A percentile compares a stretch with the other conserved stretches of the same genome.
Conservation (phyloP, 2,797 vertebrate genomes). For the Hylomyscus alleni region DNA sequence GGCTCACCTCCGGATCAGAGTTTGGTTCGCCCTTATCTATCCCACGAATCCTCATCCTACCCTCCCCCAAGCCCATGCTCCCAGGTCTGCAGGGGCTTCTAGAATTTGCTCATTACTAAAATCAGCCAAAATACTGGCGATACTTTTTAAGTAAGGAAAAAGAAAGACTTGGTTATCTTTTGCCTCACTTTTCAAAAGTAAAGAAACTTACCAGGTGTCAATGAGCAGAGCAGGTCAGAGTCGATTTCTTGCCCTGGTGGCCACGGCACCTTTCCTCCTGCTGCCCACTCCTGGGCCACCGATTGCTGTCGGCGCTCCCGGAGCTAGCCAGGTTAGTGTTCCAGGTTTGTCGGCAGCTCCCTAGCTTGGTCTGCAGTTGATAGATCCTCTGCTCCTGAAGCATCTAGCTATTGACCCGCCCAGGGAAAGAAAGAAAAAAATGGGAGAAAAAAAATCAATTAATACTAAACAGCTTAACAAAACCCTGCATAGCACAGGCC, state of each 20-base stretch:
- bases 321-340: constrained; percentile 88
- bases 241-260: constrained; percentile 90
- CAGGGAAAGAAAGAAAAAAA: constrained; percentile 94
- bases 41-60: background rate
- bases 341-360: constrained; percentile 92
- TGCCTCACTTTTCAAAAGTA: constrained; percentile 76
- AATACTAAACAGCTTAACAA: constrained; percentile 94
- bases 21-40: constrained; percentile 65
- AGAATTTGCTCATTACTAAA: constrained; percentile 66
- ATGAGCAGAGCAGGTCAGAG: constrained; percentile 81
- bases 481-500: constrained; percentile 88
- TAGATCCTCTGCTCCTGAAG: constrained; percentile 94
- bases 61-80: background rate
- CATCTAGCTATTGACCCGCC: constrained; percentile 96
- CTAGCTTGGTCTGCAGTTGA: constrained; percentile 92
- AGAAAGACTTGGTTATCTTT: constrained; percentile 73
- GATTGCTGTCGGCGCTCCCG: constrained; percentile 87
- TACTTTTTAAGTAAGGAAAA: constrained; percentile 62
- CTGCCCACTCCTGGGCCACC: constrained; percentile 85
- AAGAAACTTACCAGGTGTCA: constrained; percentile 85
- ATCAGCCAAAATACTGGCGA: constrained; percentile 57
- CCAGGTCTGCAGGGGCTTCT: constrained; percentile 19
- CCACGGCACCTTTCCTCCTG: constrained; percentile 86
- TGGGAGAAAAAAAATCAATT: constrained; percentile 93
- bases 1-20: constrained; percentile 70